Conservation (phyloP, 2,113 vertebrate genomes). For the Mungos mungo region DNA sequence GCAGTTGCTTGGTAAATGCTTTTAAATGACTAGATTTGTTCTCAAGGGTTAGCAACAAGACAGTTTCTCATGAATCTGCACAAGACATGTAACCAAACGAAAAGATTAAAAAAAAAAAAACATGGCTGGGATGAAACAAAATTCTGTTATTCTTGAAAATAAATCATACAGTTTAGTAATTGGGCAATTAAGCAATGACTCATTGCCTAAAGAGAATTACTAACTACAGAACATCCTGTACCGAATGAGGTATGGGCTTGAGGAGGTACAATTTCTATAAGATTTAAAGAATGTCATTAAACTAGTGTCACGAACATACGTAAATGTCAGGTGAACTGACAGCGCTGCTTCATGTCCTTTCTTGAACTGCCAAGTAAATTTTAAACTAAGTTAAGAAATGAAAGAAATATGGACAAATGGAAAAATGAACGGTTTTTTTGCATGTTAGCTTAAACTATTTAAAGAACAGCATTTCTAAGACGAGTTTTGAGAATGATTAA, state of each 20-base stretch:
- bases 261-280: constrained; percentile 38
- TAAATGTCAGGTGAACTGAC: constrained; percentile 56
- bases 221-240: constrained; percentile 42
- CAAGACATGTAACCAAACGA: not conserved
- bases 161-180: constrained; percentile 39
- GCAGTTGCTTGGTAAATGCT: not conserved
- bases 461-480: constrained; percentile 41
- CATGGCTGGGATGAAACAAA: constrained; percentile 7
- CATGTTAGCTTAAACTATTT: constrained; percentile 58
- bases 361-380: constrained; percentile 25
- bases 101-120: not conserved
- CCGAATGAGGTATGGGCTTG: not conserved
- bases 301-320: constrained; percentile 35
- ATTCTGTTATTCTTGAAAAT: not conserved
- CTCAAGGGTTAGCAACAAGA: not conserved
- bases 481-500: constrained; percentile 51
- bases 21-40: not conserved
- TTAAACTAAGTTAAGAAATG: constrained; percentile 36
- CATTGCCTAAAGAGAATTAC: constrained; percentile 37
- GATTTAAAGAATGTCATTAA: constrained; percentile 51
- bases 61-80: not conserved
- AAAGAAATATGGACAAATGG: constrained; percentile 26
- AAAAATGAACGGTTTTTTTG: not conserved
- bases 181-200: constrained; percentile 48
- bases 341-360: constrained; percentile 12